Base-by-base conservation (phyloP, 1,140 invertebrate genomes). In the Druon quercuslanigerum region DNA sequence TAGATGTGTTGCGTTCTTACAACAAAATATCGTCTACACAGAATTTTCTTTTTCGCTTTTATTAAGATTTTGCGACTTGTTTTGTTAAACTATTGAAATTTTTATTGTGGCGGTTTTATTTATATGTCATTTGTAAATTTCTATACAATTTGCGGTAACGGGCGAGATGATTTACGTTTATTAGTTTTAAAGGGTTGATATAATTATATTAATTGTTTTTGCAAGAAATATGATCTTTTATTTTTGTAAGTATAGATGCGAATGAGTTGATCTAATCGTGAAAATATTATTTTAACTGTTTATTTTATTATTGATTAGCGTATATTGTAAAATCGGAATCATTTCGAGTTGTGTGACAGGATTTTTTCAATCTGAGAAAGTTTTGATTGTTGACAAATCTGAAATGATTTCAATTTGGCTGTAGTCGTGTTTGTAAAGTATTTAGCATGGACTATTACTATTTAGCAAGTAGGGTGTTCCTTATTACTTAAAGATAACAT, bases 361-460 rank as follows among this genome's bases (percentile, higher is more conserved):
- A 33, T 14, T 3, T 1, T 60, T 33, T 33, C 20, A 60, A 33
- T 33, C 9, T 9, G 9, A 33, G 14, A 19, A 17, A 4, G 16
- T n/a, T 56, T n/a, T 17, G 20, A 19, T 56, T 56, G 56, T 19
- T 16, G 13, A 33, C 7, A 66, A 66, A 16, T 8, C 16, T 66
- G 60, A 66, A 66, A 40, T 66, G 20, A 66, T 46, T 66, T n/a
- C 33, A 16, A 40, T 66, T 66, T 66, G 33, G 4, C 40, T 66
- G 60, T 66, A 66, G n/a, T 66, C 16, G 14, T 66, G 25, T 60
- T 33, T 66, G 14, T 66, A 40, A 66, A 66, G 16, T 66, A 66
- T 66, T 66, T 33, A 66, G 25, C 60, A 66, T 66, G 60, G 60
- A 66, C 25, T 66, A n/a, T n/a, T n/a, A n/a, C n/a, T n/a, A n/a